These are phyloP conservation scores for Thalassarche chlororhynchos DNA, from an alignment of 2,113 vertebrate species.

Conservation along the genomic window DNA sequence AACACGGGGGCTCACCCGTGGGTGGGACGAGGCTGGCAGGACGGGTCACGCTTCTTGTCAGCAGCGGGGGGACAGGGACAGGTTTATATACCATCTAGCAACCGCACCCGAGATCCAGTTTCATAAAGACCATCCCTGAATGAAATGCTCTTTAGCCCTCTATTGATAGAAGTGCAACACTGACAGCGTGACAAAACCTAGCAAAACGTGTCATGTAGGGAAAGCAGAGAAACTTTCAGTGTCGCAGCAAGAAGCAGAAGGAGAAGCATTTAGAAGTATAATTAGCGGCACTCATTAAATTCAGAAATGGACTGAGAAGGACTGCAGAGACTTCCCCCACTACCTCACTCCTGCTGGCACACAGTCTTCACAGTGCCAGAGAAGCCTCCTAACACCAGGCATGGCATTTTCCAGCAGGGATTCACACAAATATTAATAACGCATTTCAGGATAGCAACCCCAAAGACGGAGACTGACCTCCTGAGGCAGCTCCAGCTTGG, in stretches of 20 bases:
- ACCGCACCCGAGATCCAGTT: not conserved
- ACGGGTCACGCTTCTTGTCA: accelerated
- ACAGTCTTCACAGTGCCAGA: not conserved
- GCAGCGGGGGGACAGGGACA: not conserved
- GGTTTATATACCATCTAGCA: not conserved
- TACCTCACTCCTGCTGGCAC: not conserved
- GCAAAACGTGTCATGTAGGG: accelerated
- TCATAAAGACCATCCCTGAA: not conserved
- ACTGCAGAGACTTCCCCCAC: not conserved
- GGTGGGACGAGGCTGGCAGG: not conserved
- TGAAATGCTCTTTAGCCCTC: not conserved
- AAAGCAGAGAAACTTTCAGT: not conserved
- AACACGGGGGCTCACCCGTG: accelerated
- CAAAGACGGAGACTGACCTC: slow-evolving; percentile 78
- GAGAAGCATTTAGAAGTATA: not conserved
- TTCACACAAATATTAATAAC: not conserved
- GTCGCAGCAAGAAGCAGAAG: not conserved
- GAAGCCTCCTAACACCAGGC: not conserved
- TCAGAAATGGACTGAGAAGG: not conserved
- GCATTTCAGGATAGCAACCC: not conserved
- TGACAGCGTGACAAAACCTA: not conserved
- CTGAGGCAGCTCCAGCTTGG: slow-evolving; percentile 93
- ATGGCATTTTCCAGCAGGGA: not conserved
- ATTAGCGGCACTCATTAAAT: not conserved
- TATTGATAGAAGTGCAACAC: not conserved